phyloP scores from a whole-genome alignment of 1,140 invertebrate species.

The Ctenoplectra terminalis region DNA sequence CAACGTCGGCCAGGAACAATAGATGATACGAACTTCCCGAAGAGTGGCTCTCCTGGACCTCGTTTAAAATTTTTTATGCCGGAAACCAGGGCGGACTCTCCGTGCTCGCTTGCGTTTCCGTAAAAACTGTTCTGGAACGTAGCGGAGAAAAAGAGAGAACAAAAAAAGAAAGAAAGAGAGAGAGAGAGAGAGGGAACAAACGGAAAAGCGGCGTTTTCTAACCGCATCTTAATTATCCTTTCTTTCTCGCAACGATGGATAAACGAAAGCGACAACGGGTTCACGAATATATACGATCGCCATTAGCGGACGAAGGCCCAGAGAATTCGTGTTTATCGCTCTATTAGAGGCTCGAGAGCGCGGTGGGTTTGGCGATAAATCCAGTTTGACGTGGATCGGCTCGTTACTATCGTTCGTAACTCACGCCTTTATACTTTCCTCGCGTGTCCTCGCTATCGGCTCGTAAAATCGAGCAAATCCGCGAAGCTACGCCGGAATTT shows the following conservation, averaged over 20 bases:
- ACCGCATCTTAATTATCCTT: constrained; percentile 18
- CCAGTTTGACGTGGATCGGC: constrained; percentile 32
- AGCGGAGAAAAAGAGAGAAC: background rate
- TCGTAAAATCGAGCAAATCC: constrained; percentile 41
- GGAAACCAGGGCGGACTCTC: background rate
- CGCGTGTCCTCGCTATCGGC: constrained; percentile 46
- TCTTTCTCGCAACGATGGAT: background rate
- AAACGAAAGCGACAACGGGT: background rate
- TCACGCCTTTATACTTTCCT: constrained; percentile 28
- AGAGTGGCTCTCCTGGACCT: constrained; percentile 56
- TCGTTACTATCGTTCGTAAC: constrained; percentile 14
- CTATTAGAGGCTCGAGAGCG: constrained; percentile 30
- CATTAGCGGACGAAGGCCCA: constrained; percentile 25
- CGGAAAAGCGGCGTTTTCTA: background rate
- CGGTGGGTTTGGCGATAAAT: constrained; percentile 38
- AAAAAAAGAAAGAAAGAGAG: background rate
- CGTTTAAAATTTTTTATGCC: constrained; percentile 49
- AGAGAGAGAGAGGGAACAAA: too few relatives aligned
- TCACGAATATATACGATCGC: constrained; percentile 1
- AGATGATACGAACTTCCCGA: constrained; percentile 75
- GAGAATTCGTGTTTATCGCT: constrained; percentile 55
- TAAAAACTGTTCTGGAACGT: constrained; percentile 8
- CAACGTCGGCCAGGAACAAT: constrained; percentile 69
- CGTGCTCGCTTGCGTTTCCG: background rate
- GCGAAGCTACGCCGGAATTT: background rate